Evolutionary conservation across 2,797 vertebrate species (phyloP).

Genomic region (Cyprinella venusta): DNA sequence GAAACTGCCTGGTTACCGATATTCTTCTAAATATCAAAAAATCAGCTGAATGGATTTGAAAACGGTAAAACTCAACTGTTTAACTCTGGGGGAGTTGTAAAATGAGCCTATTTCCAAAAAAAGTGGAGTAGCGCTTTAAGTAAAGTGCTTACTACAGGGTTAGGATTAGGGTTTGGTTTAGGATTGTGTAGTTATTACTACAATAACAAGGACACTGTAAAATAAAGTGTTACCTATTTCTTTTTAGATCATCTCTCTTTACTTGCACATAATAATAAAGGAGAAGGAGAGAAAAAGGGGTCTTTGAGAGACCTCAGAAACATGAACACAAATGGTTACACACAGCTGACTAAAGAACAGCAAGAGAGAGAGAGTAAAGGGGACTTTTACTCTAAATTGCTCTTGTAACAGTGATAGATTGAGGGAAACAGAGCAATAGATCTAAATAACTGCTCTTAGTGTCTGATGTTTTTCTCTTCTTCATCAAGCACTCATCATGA

Average conservation of each 20-base stretch:
- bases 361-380: slow-evolving; percentile 8
- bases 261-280: not conserved
- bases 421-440: slow-evolving; percentile 69
- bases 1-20: too few species aligned
- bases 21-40: too few species aligned
- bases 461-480: slow-evolving; percentile 49
- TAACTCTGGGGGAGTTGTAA: too few species aligned
- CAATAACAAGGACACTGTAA: not conserved
- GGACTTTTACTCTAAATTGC: slow-evolving; percentile 54
- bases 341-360: slow-evolving; percentile 21
- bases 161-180: not conserved
- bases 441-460: slow-evolving; percentile 68
- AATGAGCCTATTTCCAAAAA: too few species aligned
- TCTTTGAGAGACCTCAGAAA: not conserved
- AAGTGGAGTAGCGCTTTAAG: too few species aligned
- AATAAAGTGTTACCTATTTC: not conserved
- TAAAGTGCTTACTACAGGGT: too few species aligned
- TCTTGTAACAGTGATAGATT: slow-evolving; percentile 70
- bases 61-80: too few species aligned
- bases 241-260: not conserved
- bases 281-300: not conserved
- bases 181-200: not conserved
- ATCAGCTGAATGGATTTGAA: too few species aligned
- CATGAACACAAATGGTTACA: not conserved
- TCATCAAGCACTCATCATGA: not conserved